Percentiles rank a stretch among this genome's conserved stretches.
Evolutionary conservation across 2,797 vertebrate species (phyloP).

Genomic region (Sebastes trivittatus): DNA sequence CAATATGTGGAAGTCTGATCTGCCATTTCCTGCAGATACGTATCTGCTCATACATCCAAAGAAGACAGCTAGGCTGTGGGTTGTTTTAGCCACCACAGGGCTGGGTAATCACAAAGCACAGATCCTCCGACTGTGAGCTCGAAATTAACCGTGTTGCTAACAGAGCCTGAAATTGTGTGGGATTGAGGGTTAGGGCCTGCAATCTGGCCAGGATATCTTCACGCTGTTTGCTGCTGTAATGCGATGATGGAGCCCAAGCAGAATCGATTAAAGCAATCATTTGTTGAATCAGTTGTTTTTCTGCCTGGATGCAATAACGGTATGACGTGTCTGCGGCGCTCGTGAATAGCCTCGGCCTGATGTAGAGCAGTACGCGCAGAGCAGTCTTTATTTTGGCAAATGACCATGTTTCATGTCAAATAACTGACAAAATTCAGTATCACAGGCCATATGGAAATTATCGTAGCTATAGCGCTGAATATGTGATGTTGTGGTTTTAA

Average conservation of each 20-base stretch:
- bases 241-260: constrained; percentile 35
- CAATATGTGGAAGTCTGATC: constrained; percentile 69
- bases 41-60: constrained; percentile 62
- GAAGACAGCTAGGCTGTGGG: constrained; percentile 48
- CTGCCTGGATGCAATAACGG: constrained; percentile 22
- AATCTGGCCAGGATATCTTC: constrained; percentile 34
- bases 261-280: constrained; percentile 53
- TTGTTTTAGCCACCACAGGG: constrained; percentile 43
- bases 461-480: constrained; percentile 38
- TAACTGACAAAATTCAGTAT: constrained; percentile 41
- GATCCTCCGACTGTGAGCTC: constrained; percentile 36
- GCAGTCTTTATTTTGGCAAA: constrained; percentile 56
- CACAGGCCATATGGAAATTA: constrained; percentile 47
- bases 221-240: constrained; percentile 29
- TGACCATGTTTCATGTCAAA: constrained; percentile 54
- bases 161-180: constrained; percentile 33
- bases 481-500: constrained; percentile 49
- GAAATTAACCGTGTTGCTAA: constrained; percentile 49
- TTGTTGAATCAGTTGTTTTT: constrained; percentile 66
- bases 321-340: background rate
- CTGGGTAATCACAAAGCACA: constrained; percentile 26
- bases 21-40: constrained; percentile 74
- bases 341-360: background rate
- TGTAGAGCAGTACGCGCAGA: background rate
- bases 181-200: constrained; percentile 1